A percentile compares a stretch with the other conserved stretches of the same genome.
These are phyloP conservation scores for Eupelmus urozonus DNA, from an alignment of 2,888 invertebrate species.

Conservation along the genomic window DNA sequence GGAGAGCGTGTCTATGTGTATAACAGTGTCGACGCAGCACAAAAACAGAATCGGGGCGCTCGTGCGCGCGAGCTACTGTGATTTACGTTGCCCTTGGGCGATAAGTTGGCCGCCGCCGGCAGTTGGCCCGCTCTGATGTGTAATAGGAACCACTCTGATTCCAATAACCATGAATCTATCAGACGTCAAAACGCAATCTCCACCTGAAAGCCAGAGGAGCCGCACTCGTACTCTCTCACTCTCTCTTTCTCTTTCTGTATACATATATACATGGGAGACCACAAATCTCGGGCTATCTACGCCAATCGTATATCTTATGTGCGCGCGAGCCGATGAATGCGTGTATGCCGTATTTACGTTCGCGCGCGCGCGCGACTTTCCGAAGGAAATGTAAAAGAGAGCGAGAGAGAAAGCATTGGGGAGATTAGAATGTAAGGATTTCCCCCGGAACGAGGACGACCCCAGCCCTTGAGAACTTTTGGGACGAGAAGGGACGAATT, in stretches of 20 bases:
- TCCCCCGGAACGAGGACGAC: too few relatives aligned
- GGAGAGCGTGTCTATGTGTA: neutral
- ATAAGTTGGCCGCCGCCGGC: slow-evolving; percentile 63
- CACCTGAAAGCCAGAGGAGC: slow-evolving; percentile 79
- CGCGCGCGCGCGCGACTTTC: slow-evolving; percentile 49
- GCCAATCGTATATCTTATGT: slow-evolving; percentile 66
- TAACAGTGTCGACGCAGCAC: slow-evolving; percentile 62
- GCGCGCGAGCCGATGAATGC: neutral
- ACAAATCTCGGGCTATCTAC: slow-evolving; percentile 72
- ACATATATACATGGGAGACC: slow-evolving; percentile 61
- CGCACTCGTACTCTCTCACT: slow-evolving; percentile 28
- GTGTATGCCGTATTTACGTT: slow-evolving; percentile 16
- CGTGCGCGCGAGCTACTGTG: slow-evolving; percentile 61
- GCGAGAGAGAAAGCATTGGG: neutral
- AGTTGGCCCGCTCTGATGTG: slow-evolving; percentile 45
- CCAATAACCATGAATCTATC: slow-evolving; percentile 90
- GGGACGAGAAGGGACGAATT: slow-evolving; percentile 27
- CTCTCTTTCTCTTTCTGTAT: slow-evolving; percentile 22
- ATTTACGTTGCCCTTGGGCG: slow-evolving; percentile 71
- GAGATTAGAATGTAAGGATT: slow-evolving; percentile 36
- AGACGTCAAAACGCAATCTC: slow-evolving; percentile 86
- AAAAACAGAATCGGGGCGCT: slow-evolving; percentile 60
- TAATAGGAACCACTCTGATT: slow-evolving; percentile 78
- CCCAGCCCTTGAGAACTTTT: neutral
- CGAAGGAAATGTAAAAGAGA: slow-evolving; percentile 66